phyloP scores from a whole-genome alignment of 2,797 vertebrate genomes.

The Toxotes lorentzi region DNA sequence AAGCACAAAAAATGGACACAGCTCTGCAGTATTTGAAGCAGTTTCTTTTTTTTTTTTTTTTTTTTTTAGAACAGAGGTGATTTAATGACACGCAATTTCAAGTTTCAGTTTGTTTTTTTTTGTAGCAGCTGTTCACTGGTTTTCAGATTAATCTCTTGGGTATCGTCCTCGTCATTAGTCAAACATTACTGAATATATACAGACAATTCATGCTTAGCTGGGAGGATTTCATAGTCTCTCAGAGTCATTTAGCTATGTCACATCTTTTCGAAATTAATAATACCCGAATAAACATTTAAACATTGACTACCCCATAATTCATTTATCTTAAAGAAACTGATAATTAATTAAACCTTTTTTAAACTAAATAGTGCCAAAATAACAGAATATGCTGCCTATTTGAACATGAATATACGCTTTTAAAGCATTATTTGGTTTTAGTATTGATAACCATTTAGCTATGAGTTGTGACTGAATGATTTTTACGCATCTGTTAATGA shows the following conservation, averaged over 20 bases:
- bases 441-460: neutral
- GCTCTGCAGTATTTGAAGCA: conserved; percentile 15
- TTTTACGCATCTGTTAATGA: conserved; percentile 31
- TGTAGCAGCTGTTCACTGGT: neutral
- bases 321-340: neutral
- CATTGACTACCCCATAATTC: neutral
- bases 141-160: conserved; percentile 17
- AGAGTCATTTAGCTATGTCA: neutral
- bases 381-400: neutral
- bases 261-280: conserved; percentile 21
- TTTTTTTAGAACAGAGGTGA: neutral
- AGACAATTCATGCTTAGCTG: conserved; percentile 1
- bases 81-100: conserved; percentile 30
- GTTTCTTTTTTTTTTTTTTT: neutral
- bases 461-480: conserved; percentile 3
- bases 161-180: conserved; percentile 9
- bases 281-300: conserved; percentile 1
- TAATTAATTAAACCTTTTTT: neutral
- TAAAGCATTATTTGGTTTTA: conserved; percentile 12
- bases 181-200: conserved; percentile 27
- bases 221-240: conserved; percentile 2
- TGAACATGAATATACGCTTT: neutral
- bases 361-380: neutral
- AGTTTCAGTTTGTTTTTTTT: conserved; percentile 10
- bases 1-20: neutral